phyloP scores from a whole-genome alignment of 2,888 invertebrate genomes.

The Philaethria dido region DNA sequence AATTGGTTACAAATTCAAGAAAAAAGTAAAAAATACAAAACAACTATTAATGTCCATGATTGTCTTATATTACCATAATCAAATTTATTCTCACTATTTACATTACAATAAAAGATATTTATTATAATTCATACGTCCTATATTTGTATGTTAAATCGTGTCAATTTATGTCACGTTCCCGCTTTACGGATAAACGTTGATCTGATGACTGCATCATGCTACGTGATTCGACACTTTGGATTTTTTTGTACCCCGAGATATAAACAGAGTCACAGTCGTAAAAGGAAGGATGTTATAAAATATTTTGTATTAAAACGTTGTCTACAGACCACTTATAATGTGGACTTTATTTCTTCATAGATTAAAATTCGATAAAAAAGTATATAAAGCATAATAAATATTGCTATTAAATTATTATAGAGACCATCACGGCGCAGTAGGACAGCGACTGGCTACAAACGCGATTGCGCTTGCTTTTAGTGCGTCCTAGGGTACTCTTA shows the following conservation, averaged over 20 bases:
- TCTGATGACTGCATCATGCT: conserved; percentile 41
- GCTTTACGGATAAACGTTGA: conserved; percentile 36
- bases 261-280: conserved; percentile 4
- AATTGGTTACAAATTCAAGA: too few relatives aligned
- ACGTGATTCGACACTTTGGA: conserved; percentile 43
- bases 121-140: conserved; percentile 11
- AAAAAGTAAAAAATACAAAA: too few relatives aligned
- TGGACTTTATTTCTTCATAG: neutral
- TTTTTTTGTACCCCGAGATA: conserved; percentile 19
- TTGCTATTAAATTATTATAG: too few relatives aligned
- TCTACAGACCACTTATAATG: conserved; percentile 11
- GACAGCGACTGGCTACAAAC: too few relatives aligned
- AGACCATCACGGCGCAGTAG: too few relatives aligned
- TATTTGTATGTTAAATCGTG: conserved; percentile 17
- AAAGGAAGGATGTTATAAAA: conserved; percentile 13
- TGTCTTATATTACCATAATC: too few relatives aligned
- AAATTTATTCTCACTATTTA: neutral
- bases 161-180: conserved; percentile 35
- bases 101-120: neutral
- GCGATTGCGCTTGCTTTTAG: too few relatives aligned
- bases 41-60: too few relatives aligned
- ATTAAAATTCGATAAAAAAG: too few relatives aligned
- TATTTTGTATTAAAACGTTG: neutral
- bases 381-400: too few relatives aligned
- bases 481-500: too few relatives aligned